Percentiles rank a stretch among this genome's conserved stretches.
These are phyloP conservation scores for Tupaia chinensis DNA, from an alignment of 2,113 vertebrate genomes.

Conservation along the genomic window DNA sequence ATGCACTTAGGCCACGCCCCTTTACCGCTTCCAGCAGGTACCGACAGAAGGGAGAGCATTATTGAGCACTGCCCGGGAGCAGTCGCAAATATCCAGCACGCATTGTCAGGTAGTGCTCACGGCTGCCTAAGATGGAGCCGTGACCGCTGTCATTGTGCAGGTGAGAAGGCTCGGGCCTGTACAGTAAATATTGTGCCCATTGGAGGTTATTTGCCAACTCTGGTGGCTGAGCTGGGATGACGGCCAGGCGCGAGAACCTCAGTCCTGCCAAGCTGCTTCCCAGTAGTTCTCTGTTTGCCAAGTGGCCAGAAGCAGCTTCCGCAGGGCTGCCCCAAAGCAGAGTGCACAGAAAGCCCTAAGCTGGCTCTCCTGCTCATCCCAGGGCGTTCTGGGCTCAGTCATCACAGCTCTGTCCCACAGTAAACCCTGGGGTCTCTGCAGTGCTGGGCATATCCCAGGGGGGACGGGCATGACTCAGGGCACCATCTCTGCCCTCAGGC, in stretches of 20 bases:
- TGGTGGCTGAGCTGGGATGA: neutral
- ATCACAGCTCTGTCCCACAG: rapidly evolving
- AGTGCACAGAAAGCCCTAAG: neutral
- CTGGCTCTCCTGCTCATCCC: rapidly evolving
- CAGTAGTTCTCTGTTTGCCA: rapidly evolving
- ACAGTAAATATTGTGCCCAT: neutral
- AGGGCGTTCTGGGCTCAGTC: rapidly evolving
- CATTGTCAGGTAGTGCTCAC: rapidly evolving
- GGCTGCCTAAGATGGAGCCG: rapidly evolving
- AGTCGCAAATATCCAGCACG: rapidly evolving
- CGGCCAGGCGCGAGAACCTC: neutral
- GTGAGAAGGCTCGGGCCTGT: neutral
- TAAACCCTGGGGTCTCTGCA: neutral
- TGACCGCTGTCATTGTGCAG: rapidly evolving
- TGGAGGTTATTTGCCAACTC: rapidly evolving
- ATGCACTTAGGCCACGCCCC: rapidly evolving
- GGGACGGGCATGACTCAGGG: neutral
- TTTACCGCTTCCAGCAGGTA: neutral
- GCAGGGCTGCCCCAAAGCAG: neutral
- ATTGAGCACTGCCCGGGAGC: neutral
- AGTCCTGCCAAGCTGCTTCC: neutral
- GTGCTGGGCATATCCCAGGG: rapidly evolving
- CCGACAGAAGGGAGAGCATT: rapidly evolving
- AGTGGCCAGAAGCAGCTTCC: rapidly evolving
- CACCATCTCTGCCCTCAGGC: neutral